A percentile compares a stretch with the other conserved stretches of the same genome.
These are phyloP conservation scores for Stenurella melanura DNA, from an alignment of 2,888 invertebrate genomes.

Conservation along the genomic window DNA sequence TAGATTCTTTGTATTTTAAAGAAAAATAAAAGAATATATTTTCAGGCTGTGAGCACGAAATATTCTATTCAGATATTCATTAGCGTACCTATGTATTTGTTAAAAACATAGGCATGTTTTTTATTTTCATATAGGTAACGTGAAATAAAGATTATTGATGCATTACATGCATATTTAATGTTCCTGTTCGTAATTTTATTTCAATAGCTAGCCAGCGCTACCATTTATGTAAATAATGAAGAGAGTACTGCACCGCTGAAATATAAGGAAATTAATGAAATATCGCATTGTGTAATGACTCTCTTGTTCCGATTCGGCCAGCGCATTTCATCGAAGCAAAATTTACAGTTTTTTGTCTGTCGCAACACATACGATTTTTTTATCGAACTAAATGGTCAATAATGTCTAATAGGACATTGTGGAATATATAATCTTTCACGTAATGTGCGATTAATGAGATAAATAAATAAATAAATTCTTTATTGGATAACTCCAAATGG, in stretches of 20 bases:
- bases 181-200: background rate
- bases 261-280: background rate
- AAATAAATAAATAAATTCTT: too few relatives aligned
- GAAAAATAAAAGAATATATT: slow-evolving; percentile 53
- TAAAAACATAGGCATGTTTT: slow-evolving; percentile 9
- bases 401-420: too few relatives aligned
- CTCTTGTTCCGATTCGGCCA: too few relatives aligned
- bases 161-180: slow-evolving; percentile 13
- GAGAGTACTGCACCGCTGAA: background rate
- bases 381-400: too few relatives aligned
- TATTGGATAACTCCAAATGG: too few relatives aligned
- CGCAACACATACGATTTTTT: too few relatives aligned
- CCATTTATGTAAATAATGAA: background rate
- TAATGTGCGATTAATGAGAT: too few relatives aligned
- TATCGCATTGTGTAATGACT: background rate
- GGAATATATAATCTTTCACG: too few relatives aligned
- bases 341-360: too few relatives aligned
- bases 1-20: slow-evolving; percentile 35
- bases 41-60: slow-evolving; percentile 29
- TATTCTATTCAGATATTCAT: slow-evolving; percentile 42
- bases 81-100: slow-evolving; percentile 22
- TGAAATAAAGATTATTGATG: slow-evolving; percentile 12
- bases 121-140: slow-evolving; percentile 19
- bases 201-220: background rate
- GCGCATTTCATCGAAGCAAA: too few relatives aligned